Percentiles rank a stretch among this genome's conserved stretches.
Conservation (phyloP, 2,888 invertebrate genomes). For the Lasioglossum marginatum region DNA sequence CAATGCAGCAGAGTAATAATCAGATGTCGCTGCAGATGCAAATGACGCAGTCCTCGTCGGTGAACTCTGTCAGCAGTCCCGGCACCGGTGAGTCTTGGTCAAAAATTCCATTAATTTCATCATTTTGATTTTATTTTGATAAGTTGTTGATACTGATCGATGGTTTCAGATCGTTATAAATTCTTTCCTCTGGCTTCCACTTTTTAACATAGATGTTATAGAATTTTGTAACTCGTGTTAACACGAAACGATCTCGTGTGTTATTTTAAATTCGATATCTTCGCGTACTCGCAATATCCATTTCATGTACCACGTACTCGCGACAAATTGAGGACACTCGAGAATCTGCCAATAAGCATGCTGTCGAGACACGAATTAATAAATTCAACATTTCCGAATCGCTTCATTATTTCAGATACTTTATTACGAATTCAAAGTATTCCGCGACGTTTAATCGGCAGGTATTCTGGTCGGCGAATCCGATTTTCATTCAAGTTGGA, state of each 20-base stretch:
- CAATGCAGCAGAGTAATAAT: constrained; percentile 85
- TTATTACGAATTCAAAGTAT: background rate
- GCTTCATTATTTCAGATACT: background rate
- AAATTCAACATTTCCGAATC: background rate
- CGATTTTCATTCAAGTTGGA: background rate
- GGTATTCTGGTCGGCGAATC: background rate
- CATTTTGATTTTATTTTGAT: background rate
- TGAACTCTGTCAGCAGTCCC: constrained; percentile 79
- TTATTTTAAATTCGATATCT: background rate
- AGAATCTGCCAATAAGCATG: too few species aligned
- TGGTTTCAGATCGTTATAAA: background rate
- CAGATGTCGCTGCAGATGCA: constrained; percentile 86
- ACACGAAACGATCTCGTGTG: background rate
- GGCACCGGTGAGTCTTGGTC: constrained; percentile 82
- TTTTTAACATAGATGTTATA: background rate
- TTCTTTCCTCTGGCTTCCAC: too few species aligned
- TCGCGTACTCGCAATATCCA: background rate
- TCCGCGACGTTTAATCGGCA: background rate
- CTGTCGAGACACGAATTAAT: background rate
- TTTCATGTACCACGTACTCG: background rate
- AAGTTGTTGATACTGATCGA: background rate
- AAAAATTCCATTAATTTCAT: background rate
- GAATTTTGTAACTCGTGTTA: background rate
- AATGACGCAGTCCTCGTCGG: constrained; percentile 84
- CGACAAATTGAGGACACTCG: background rate